These are phyloP conservation scores for Apis florea DNA, from an alignment of 1,140 invertebrate species.

Conservation along the genomic window DNA sequence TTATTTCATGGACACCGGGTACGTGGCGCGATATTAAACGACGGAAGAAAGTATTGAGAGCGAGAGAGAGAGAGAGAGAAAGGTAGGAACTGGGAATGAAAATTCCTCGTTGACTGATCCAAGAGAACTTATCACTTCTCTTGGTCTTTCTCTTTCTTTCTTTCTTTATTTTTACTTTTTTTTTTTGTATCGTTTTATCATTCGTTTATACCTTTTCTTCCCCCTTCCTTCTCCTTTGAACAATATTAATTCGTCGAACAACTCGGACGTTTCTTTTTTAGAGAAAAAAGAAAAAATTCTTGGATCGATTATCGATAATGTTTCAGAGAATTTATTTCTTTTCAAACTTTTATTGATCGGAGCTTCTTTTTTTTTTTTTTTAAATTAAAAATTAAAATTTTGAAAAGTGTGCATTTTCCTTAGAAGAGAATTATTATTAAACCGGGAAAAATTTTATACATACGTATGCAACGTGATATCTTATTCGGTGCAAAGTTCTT, in stretches of 20 bases:
- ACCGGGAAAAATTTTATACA: too few relatives aligned
- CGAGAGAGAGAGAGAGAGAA: neutral
- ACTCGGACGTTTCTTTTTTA: neutral
- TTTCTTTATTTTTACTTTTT: too few relatives aligned
- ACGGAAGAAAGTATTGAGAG: conserved; percentile 42
- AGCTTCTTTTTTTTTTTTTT: too few relatives aligned
- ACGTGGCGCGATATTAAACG: conserved; percentile 43
- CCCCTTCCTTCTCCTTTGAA: neutral
- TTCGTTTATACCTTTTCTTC: neutral
- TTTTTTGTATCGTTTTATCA: neutral
- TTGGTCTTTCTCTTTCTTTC: neutral
- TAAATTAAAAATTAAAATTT: too few relatives aligned
- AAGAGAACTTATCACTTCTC: neutral
- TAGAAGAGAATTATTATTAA: too few relatives aligned
- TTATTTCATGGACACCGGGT: conserved; percentile 27
- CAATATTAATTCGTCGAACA: neutral
- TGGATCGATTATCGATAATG: too few relatives aligned
- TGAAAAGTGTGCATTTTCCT: too few relatives aligned
- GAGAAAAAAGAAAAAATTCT: too few relatives aligned
- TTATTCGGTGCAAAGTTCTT: neutral
- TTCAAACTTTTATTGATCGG: too few relatives aligned
- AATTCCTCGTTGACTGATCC: conserved; percentile 35
- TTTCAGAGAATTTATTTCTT: too few relatives aligned
- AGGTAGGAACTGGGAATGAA: conserved; percentile 25
- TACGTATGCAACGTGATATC: neutral